Conservation (phyloP, 2,797 vertebrate genomes). For the Nyctibius grandis region DNA sequence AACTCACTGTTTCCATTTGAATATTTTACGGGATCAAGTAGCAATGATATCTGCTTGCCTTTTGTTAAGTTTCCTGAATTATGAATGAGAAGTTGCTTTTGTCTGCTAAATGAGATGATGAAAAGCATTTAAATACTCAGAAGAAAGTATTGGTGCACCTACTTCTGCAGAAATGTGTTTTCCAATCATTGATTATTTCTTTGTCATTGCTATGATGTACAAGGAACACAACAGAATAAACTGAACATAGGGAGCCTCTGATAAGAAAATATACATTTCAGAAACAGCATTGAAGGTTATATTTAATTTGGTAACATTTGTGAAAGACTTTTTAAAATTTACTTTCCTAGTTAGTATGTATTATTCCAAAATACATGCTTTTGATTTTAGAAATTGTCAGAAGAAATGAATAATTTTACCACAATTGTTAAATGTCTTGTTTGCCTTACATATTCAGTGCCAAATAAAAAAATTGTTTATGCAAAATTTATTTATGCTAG, state of each 20-base stretch:
- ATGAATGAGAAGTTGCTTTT: background rate
- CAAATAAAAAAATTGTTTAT: conserved; percentile 26
- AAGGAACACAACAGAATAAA: background rate
- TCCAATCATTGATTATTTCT: background rate
- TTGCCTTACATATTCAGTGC: conserved; percentile 4
- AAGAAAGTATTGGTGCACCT: background rate
- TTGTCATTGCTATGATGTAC: background rate
- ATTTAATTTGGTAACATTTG: conserved; percentile 17
- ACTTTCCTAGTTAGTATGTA: background rate
- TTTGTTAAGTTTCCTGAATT: background rate
- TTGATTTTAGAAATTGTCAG: conserved; percentile 31
- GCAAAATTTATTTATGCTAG: background rate
- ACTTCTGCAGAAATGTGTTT: background rate
- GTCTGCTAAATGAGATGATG: background rate
- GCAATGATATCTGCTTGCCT: background rate
- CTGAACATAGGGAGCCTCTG: background rate
- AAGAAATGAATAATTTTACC: conserved; percentile 19
- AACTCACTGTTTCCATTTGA: background rate
- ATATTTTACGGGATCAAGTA: background rate
- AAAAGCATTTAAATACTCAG: background rate
- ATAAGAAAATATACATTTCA: background rate
- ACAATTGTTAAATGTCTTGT: background rate
- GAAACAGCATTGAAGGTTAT: background rate
- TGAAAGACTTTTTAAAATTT: background rate
- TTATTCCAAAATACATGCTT: conserved; percentile 23